Conservation (phyloP, 1,140 invertebrate genomes). For the Aphidius ervi region DNA sequence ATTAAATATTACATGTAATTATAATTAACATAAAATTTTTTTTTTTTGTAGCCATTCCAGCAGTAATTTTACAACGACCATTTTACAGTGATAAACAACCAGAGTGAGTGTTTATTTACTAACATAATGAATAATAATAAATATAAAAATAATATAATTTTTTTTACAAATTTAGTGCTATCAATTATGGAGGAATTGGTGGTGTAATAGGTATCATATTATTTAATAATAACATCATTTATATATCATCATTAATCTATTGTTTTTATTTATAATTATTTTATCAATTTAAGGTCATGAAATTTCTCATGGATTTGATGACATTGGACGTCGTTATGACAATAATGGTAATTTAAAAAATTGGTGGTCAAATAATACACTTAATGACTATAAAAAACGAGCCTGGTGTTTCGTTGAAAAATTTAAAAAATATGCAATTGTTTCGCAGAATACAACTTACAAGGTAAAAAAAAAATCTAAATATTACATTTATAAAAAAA, state of each 20-base stretch:
- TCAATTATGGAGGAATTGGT: constrained; percentile 77
- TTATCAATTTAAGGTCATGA: constrained; percentile 65
- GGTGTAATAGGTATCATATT: no score
- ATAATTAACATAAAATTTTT: not conserved
- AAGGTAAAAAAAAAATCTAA: not conserved
- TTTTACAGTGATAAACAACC: constrained; percentile 50
- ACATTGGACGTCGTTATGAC: constrained; percentile 67
- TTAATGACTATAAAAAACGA: constrained; percentile 63
- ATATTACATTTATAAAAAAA: no score
- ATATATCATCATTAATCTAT: no score
- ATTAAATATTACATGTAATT: no score
- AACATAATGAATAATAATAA: no score
- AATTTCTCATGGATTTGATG: constrained; percentile 67
- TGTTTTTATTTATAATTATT: no score
- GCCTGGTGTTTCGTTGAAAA: constrained; percentile 78
- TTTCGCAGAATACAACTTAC: not conserved
- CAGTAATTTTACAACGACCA: constrained; percentile 86
- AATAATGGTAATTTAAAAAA: constrained; percentile 65
- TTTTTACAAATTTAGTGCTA: not conserved
- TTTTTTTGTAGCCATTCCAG: constrained; percentile 72
- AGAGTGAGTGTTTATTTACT: not conserved
- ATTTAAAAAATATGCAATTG: not conserved
- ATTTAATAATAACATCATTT: no score
- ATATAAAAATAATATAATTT: no score
- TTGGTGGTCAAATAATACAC: constrained; percentile 75